Evolutionary conservation across 2,797 vertebrate genomes (phyloP), one percentile per base, ranked within the genome.

Genomic region (Chromobotia macracanthus): DNA sequence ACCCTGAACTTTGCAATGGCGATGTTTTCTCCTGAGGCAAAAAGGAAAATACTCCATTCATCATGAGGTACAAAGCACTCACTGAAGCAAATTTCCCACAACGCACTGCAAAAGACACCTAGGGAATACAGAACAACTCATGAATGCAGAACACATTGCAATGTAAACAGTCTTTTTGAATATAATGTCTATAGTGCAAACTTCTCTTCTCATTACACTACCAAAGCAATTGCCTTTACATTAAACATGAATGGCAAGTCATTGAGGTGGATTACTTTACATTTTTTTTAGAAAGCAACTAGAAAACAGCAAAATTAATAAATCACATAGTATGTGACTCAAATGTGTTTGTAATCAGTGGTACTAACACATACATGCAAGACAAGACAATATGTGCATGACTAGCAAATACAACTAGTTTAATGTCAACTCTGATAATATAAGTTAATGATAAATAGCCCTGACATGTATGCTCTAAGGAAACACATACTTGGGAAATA

Each of bases 41-140:
- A 68, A 1, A 25, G 31, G 48, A 9, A 65, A 38, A 77, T 69
- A 6, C 38, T 68, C 9, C 23, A 18, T 28, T 48, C 21, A 50
- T 61, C 25, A 61, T 58, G 35, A 75, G 41, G 7, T 16, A 56
- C 15, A 60, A 69, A 61, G 28, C 55, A 76, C 80, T 84, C 83
- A 82, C 13, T 84, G 75, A 69, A 83, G 84, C 82, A 78, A 21
- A 82, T 44, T 79, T 64, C 80, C 75, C 65, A 71, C 72, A 79
- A 85, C 70, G 65, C 75, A 77, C 3, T 35, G 23, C 25, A 35
- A 60, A 69, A 2, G 74, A 58, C 23, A 76, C 19, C 23, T 58
- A 56, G 35, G 64, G 64, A 67, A 66, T 75, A 25, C 38, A 66
- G 4, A 75, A 44, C 61, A 66, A 25, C 7, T 6, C 35, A 21